Evolutionary conservation across 2,113 vertebrate species (phyloP), one percentile per base, ranked within the genome.

Genomic region (Malaclemys terrapin): DNA sequence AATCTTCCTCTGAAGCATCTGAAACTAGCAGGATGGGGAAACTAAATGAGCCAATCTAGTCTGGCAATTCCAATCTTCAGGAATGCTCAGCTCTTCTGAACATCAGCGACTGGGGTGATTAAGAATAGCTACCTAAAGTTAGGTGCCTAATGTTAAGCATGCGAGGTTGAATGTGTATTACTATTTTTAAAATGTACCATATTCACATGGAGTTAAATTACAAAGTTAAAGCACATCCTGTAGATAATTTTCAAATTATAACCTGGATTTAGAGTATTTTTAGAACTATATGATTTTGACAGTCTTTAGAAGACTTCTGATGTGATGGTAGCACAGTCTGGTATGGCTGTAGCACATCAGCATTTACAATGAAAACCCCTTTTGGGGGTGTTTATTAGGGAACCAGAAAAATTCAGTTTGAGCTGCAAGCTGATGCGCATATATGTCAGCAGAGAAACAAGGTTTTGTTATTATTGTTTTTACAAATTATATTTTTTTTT

Each of bases 51-150:
- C 29, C 56, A 57, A 91, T 20, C 35, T 72, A 83, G 12, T 16
- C 53, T 59, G 54, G 79, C 10, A 90, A 76, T 13, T 3, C 5
- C 31, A 3, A 10, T 22, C 80, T 29, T 17, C 12, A 82, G 7
- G 88, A 38, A 35, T 1, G 42, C 27, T 82, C 1, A 82, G 72
- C 38, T 49, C 35, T 93, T 93, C 82, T n/a, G 65, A 62, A 52
- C 31, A 50, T 54, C 12, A 50, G 42, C 45, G 25, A 25, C 2
- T 12, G 27, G 47, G 3, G 0, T 17, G 27, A 27, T 19, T 38
- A 42, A 0, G 5, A 57, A 50, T 79, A 38, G 0, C 0, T 54
- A 24, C 22, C 22, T 56, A 56, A 56, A 24, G 8, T 38, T 54
- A 54, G 12, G 54, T 75, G 81, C 16, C 19, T 5, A 16, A 72